Percentiles rank a stretch among this genome's conserved stretches.
These are phyloP conservation scores for Piaya cayana DNA, from an alignment of 2,113 vertebrate genomes.

Conservation along the genomic window DNA sequence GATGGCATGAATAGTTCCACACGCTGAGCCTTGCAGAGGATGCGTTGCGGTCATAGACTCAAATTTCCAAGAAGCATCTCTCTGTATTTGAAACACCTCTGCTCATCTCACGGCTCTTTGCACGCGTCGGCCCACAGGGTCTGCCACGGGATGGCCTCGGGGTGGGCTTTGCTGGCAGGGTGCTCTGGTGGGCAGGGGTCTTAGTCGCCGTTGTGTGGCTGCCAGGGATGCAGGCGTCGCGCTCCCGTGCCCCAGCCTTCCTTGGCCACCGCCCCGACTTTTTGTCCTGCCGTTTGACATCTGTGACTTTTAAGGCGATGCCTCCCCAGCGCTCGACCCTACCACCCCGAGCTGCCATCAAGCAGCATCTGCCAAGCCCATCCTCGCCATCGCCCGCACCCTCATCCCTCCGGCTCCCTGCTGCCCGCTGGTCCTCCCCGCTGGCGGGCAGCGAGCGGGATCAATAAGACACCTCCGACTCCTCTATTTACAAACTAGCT, in stretches of 20 bases:
- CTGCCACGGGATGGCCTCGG: rapidly evolving
- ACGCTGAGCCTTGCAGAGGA: neutral
- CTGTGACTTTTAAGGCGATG: neutral
- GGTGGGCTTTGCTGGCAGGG: rapidly evolving
- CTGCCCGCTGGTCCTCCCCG: constrained; percentile 60
- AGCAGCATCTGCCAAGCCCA: constrained; percentile 25
- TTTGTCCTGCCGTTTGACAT: constrained; percentile 40
- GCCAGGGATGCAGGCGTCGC: rapidly evolving
- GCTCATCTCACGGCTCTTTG: neutral
- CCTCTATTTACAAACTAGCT: constrained; percentile 86
- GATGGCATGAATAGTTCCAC: rapidly evolving
- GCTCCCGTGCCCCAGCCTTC: rapidly evolving
- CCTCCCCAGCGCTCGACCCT: neutral
- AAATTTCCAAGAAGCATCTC: rapidly evolving
- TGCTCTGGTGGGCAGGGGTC: neutral
- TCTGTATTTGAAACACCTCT: neutral
- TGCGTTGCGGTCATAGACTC: rapidly evolving
- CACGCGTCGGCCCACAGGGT: rapidly evolving
- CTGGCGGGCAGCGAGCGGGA: constrained; percentile 70
- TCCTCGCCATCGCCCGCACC: neutral
- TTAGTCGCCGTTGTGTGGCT: rapidly evolving
- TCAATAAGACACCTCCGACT: constrained; percentile 81
- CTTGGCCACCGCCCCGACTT: neutral
- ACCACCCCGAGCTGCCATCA: neutral
- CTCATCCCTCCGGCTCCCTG: constrained; percentile 61